phyloP scores from a whole-genome alignment of 2,113 vertebrate genomes.

The Lasiurus borealis region DNA sequence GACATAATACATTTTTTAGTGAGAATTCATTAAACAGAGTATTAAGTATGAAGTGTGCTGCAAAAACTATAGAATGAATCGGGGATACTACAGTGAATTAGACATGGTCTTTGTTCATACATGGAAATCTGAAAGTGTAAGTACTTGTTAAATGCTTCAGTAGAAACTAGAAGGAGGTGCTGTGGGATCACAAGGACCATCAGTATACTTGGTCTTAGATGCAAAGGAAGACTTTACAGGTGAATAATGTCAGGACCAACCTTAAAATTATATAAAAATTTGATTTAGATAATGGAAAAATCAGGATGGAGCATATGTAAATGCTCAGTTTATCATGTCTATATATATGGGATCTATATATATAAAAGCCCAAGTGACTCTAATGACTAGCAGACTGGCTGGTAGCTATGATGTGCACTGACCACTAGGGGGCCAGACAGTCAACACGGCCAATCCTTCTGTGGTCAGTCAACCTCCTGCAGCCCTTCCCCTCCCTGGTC shows the following conservation, averaged over 20 bases:
- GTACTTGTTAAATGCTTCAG: neutral
- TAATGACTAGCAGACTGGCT: rapidly evolving
- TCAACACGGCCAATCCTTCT: too few relatives aligned
- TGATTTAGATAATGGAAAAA: neutral
- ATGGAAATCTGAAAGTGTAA: neutral
- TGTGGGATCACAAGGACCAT: neutral
- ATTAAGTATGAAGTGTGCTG: neutral
- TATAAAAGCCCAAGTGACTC: too few relatives aligned
- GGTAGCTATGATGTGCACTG: too few relatives aligned
- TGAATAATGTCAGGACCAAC: neutral
- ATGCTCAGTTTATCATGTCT: neutral
- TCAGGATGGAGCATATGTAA: neutral
- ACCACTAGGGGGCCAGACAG: too few relatives aligned
- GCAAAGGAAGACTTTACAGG: neutral
- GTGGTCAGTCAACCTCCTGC: too few relatives aligned
- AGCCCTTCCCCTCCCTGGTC: too few relatives aligned
- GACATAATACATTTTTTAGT: neutral
- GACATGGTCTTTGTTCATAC: neutral
- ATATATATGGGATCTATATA: neutral
- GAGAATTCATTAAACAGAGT: neutral
- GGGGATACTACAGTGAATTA: neutral
- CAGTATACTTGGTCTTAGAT: neutral
- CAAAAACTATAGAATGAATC: neutral
- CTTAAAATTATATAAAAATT: neutral
- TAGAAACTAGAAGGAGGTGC: neutral